Base-by-base conservation (phyloP, 2,888 invertebrate species). In the Phymatocera aterrima region DNA sequence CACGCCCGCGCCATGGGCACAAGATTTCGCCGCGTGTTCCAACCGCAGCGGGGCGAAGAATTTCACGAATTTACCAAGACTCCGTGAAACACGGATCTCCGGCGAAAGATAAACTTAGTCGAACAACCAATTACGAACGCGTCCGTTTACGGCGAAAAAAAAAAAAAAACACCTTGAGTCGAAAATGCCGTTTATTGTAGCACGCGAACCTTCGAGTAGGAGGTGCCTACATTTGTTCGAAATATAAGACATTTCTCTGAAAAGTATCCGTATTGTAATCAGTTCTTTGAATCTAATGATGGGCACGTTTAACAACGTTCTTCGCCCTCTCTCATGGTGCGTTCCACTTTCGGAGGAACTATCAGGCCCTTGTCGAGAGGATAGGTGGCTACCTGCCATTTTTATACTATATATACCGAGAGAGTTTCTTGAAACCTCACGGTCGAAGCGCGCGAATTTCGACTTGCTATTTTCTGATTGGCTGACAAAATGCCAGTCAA, bases 61-160 rank as follows among this genome's bases (percentile, higher is more conserved):
- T 48, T 28, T 72, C 43, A 68, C 46, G 51, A 72, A 72, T 31
- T 72, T 72, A 12, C 1, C 21, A 34, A 72, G 51, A 72, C 72
- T 72, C 51, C 51, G 48, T 51, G 72, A 72, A 72, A 72, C 18
- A 18, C 12, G 24, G 72, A 72, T 72, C 72, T 34, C n/a, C 40
- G 28, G n/a, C 10, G n/a, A 21, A 15, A 72, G 72, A 72, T 72
- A 72, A 34, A n/a, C n/a, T n/a, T n/a, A n/a, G n/a, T n/a, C n/a
- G n/a, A n/a, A n/a, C n/a, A n/a, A n/a, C n/a, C n/a, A n/a, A n/a
- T n/a, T n/a, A n/a, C n/a, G n/a, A n/a, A n/a, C n/a, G n/a, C n/a
- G n/a, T n/a, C n/a, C n/a, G n/a, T n/a, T n/a, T n/a, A n/a, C n/a
- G n/a, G n/a, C n/a, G n/a, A n/a, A n/a, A n/a, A n/a, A n/a, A n/a